A percentile compares a stretch with the other conserved stretches of the same genome.
These are phyloP conservation scores for Aphidius colemani DNA, from an alignment of 2,888 invertebrate genomes.

Conservation along the genomic window DNA sequence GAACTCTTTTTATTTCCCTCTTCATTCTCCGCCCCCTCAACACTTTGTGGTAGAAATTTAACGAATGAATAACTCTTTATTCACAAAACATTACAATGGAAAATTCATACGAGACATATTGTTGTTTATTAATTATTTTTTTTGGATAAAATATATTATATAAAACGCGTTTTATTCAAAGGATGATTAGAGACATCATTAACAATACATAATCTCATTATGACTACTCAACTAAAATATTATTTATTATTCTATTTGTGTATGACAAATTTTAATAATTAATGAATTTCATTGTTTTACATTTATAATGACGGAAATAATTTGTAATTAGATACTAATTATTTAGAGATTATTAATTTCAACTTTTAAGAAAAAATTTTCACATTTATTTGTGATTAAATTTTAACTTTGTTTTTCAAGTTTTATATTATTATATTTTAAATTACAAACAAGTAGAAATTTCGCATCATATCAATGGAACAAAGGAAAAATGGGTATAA, in stretches of 20 bases:
- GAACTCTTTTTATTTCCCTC: constrained; percentile 14
- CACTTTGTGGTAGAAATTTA: constrained; percentile 20
- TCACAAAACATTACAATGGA: not conserved
- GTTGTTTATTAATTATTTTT: constrained; percentile 23
- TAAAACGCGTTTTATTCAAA: not conserved
- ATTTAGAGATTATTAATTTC: too few species aligned
- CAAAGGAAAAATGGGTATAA: not conserved
- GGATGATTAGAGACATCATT: constrained; percentile 14
- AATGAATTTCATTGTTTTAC: not conserved
- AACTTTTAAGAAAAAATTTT: too few species aligned
- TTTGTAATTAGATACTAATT: too few species aligned
- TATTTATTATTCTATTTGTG: too few species aligned
- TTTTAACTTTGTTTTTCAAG: too few species aligned
- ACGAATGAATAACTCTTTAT: constrained; percentile 17
- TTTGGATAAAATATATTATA: too few species aligned
- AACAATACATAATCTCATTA: not conserved
- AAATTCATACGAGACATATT: constrained; percentile 16
- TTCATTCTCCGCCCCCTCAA: constrained; percentile 8
- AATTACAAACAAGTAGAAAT: too few species aligned
- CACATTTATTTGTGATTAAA: too few species aligned
- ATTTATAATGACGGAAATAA: constrained; percentile 1
- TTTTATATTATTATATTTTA: too few species aligned
- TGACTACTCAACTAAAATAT: too few species aligned
- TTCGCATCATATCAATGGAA: too few species aligned
- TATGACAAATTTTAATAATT: constrained; percentile 10